Conservation (phyloP, 2,113 vertebrate genomes). For the Cinclus cinclus region DNA sequence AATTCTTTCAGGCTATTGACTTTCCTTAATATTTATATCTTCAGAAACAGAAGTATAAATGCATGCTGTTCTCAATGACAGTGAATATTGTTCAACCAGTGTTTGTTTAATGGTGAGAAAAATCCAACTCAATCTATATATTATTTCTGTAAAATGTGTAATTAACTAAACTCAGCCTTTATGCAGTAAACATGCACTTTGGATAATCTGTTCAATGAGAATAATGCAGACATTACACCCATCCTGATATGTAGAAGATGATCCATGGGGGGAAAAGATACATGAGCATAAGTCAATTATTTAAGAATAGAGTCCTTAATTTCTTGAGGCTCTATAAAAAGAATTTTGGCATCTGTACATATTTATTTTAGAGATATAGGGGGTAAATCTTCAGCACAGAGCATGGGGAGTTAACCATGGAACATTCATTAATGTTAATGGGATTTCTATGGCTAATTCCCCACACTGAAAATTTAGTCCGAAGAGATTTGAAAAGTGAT, state of each 20-base stretch:
- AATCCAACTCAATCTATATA: not conserved
- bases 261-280: not conserved
- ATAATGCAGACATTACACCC: slow-evolving; percentile 53
- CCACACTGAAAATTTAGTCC: slow-evolving; percentile 67
- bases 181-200: slow-evolving; percentile 48
- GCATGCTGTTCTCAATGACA: not conserved
- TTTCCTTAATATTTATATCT: not conserved
- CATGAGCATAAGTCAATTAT: slow-evolving; percentile 36
- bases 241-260: slow-evolving; percentile 38
- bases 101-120: slow-evolving; percentile 32
- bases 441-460: slow-evolving; percentile 69
- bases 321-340: slow-evolving; percentile 53
- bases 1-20: not conserved
- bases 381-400: slow-evolving; percentile 52
- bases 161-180: slow-evolving; percentile 22
- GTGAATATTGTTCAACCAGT: not conserved
- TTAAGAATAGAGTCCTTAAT: slow-evolving; percentile 51
- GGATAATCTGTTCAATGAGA: slow-evolving; percentile 67
- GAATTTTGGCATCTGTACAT: slow-evolving; percentile 55
- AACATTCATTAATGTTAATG: slow-evolving; percentile 65
- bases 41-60: not conserved
- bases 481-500: slow-evolving; percentile 66
- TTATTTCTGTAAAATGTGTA: slow-evolving; percentile 47
- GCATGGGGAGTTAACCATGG: slow-evolving; percentile 47
- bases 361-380: slow-evolving; percentile 69